Base-by-base conservation (phyloP, 2,113 vertebrate genomes). In the Columba janthina region DNA sequence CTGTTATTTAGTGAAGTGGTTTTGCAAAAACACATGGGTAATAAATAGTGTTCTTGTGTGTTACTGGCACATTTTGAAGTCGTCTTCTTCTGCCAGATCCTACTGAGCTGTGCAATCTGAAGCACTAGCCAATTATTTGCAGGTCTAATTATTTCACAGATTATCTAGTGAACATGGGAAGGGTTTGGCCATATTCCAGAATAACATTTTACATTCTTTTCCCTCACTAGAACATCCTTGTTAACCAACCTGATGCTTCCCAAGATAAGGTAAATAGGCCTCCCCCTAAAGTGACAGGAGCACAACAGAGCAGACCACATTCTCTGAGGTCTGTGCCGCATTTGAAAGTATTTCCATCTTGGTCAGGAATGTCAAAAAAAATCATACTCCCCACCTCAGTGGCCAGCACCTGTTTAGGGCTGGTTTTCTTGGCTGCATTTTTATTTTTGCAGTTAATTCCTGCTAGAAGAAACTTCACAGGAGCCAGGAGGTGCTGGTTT, bases 61-160 rank as follows among this genome's bases (percentile, higher is more conserved):
- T 57, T 93, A 58, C 79, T 93, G 89, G 88, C 93, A 79, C 64
- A 54, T 64, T 88, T 70, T 54, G 80, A 94, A 87, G 77, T 46
- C n/a, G 24, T 92, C 69, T 69, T 65, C 53, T 53, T 79, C 61
- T 78, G 88, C 92, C 88, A 93, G 31, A 51, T 90, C 75, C 36
- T 57, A 78, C 85, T 48, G 79, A 79, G 70, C 88, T 76, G 42
- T 91, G 82, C 85, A 89, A 9, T 75, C 44, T 81, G 85, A 95
- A 89, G 87, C 85, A 79, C 89, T 82, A 88, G 61, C 71, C 88
- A 93, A 48, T 57, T 78, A 87, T 91, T 83, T 85, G 60, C 88
- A 93, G 69, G n/a, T 89, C 75, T 72, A 34, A 85, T 78, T 91
- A 75, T 93, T 94, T 94, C 88, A 78, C 50, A 90, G 54, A 64